These are phyloP conservation scores for Erythrocebus patas DNA, from an alignment of 2,113 vertebrate genomes.

Conservation along the genomic window DNA sequence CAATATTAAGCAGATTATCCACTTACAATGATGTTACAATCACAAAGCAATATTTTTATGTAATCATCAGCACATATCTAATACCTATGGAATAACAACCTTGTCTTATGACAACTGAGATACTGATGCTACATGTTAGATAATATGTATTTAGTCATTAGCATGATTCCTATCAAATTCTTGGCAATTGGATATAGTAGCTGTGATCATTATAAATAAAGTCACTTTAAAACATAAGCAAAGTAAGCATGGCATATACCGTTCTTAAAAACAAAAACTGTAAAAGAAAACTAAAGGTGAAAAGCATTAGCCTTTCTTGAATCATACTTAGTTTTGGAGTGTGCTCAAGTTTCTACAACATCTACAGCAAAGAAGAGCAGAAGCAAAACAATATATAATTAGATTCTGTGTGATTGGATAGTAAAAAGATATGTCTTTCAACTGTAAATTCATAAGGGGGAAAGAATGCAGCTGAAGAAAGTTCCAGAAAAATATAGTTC, in stretches of 20 bases:
- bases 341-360: neutral
- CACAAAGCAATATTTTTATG: constrained; percentile 19
- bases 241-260: neutral
- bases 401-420: neutral
- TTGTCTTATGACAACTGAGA: neutral
- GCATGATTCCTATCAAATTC: neutral
- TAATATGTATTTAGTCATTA: neutral
- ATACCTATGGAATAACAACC: neutral
- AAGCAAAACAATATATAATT: neutral
- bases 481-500: neutral
- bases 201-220: neutral
- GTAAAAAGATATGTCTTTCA: neutral
- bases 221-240: neutral
- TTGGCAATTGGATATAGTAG: neutral
- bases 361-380: neutral
- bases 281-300: neutral
- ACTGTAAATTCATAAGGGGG: neutral
- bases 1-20: neutral
- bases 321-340: neutral
- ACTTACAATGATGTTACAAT: neutral
- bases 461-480: neutral
- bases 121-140: neutral
- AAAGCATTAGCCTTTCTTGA: neutral
- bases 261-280: neutral
- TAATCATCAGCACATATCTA: neutral